Evolutionary conservation across 2,888 invertebrate species (phyloP).

Genomic region (Poecilobothrus nobilitatus): DNA sequence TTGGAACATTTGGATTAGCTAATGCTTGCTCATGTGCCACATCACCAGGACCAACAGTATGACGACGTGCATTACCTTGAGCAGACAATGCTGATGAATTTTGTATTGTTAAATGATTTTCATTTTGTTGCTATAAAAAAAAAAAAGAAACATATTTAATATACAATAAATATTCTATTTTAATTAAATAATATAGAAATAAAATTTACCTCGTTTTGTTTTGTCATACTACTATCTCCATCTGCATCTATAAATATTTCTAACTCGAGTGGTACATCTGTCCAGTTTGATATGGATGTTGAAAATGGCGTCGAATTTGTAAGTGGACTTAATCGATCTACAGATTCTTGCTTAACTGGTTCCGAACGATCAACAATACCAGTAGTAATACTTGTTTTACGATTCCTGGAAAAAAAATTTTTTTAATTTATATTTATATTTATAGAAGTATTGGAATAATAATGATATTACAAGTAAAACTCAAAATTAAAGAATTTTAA

Average conservation of each 20-base stretch:
- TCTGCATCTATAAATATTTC: conserved; percentile 43
- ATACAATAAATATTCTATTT: not conserved
- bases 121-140: conserved; percentile 24
- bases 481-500: too few species aligned
- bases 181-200: not conserved
- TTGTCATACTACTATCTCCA: conserved; percentile 29
- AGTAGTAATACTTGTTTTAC: conserved; percentile 57
- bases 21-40: conserved; percentile 73
- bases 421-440: not conserved
- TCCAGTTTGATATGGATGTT: conserved; percentile 33
- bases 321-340: conserved; percentile 42
- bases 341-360: conserved; percentile 38
- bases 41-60: conserved; percentile 91
- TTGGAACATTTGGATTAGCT: conserved; percentile 44
- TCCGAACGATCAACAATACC: conserved; percentile 51
- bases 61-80: conserved; percentile 60
- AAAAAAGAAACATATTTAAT: not conserved
- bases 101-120: conserved; percentile 29
- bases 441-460: too few species aligned
- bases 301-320: conserved; percentile 34
- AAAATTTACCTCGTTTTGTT: conserved; percentile 32
- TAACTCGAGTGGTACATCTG: conserved; percentile 38
- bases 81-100: conserved; percentile 25
- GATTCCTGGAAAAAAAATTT: conserved; percentile 34
- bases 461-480: too few species aligned